Conservation (phyloP, 2,888 invertebrate species). For the Coelinius sp. region DNA sequence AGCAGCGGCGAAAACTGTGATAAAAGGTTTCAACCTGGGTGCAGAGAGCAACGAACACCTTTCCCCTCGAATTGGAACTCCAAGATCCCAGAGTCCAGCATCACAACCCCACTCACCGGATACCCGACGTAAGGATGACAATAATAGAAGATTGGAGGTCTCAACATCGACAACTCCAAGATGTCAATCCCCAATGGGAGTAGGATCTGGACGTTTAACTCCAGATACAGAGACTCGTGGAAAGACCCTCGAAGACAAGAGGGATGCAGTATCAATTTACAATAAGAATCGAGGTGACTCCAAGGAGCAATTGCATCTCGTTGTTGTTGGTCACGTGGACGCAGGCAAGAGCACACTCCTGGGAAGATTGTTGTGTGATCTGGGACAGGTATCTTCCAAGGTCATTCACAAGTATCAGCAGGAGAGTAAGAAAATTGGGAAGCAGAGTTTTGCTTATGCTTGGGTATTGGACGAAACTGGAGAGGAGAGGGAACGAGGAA, state of each 20-base stretch:
- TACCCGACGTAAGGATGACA: slow-evolving; percentile 65
- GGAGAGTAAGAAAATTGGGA: slow-evolving; percentile 96
- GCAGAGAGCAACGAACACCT: slow-evolving; percentile 55
- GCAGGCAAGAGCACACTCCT: slow-evolving; percentile 98
- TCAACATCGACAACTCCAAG: slow-evolving; percentile 74
- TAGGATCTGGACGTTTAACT: slow-evolving; percentile 70
- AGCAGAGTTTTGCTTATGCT: slow-evolving; percentile 98
- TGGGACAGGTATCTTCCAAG: slow-evolving; percentile 78
- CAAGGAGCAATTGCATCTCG: slow-evolving; percentile 91
- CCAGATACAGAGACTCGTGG: slow-evolving; percentile 52
- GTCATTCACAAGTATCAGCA: slow-evolving; percentile 93
- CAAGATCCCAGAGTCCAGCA: slow-evolving; percentile 62
- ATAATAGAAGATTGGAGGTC: slow-evolving; percentile 54
- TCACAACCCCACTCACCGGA: slow-evolving; percentile 61
- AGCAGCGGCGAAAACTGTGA: slow-evolving; percentile 55
- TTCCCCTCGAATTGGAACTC: slow-evolving; percentile 54
- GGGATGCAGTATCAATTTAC: slow-evolving; percentile 77
- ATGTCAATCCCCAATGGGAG: slow-evolving; percentile 77
- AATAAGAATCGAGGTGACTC: slow-evolving; percentile 82
- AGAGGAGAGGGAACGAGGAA: slow-evolving; percentile 95
- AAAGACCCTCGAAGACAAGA: slow-evolving; percentile 73
- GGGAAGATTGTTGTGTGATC: slow-evolving; percentile 91
- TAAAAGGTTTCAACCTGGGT: slow-evolving; percentile 63
- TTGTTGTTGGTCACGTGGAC: slow-evolving; percentile 97
- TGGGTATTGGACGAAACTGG: slow-evolving; percentile 99